Percentiles rank a stretch among this genome's conserved stretches.
phyloP scores from a whole-genome alignment of 1,140 invertebrate species.

The Monochamus saltuarius region DNA sequence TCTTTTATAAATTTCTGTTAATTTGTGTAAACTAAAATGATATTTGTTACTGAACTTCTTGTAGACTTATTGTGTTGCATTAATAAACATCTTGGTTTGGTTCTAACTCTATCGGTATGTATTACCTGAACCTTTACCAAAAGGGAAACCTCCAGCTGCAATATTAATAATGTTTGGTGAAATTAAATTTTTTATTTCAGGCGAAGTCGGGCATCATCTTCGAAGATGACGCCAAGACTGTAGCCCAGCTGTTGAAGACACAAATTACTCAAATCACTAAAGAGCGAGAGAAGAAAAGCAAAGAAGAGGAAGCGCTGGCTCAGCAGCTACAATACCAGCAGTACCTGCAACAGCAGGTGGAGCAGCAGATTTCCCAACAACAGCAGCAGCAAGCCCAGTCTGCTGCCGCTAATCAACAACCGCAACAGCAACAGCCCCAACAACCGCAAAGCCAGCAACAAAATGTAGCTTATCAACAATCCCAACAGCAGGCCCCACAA shows the following conservation, averaged over 20 bases:
- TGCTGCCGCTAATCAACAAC: slow-evolving; percentile 22
- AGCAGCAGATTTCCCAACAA: slow-evolving; percentile 54
- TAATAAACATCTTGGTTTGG: slow-evolving; percentile 4
- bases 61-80: slow-evolving; percentile 5
- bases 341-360: slow-evolving; percentile 56
- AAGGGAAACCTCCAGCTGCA: not conserved
- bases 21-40: not conserved
- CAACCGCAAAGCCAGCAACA: slow-evolving; percentile 28
- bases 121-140: not conserved
- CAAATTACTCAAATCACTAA: slow-evolving; percentile 69
- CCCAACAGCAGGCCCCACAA: slow-evolving; percentile 48
- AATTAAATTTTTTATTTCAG: slow-evolving; percentile 40
- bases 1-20: not conserved
- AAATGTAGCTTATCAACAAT: slow-evolving; percentile 42
- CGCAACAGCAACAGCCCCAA: slow-evolving; percentile 39
- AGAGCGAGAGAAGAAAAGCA: slow-evolving; percentile 59
- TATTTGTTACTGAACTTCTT: not conserved
- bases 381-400: slow-evolving; percentile 53
- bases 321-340: slow-evolving; percentile 65
- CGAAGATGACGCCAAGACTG: slow-evolving; percentile 87
- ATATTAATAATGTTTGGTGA: not conserved
- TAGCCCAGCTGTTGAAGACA: slow-evolving; percentile 83
- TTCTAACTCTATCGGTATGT: slow-evolving; percentile 9
- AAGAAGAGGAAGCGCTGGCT: slow-evolving; percentile 50
- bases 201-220: slow-evolving; percentile 85